These are phyloP conservation scores for Leptinotarsa juncta DNA, from an alignment of 2,888 invertebrate species.

Conservation along the genomic window DNA sequence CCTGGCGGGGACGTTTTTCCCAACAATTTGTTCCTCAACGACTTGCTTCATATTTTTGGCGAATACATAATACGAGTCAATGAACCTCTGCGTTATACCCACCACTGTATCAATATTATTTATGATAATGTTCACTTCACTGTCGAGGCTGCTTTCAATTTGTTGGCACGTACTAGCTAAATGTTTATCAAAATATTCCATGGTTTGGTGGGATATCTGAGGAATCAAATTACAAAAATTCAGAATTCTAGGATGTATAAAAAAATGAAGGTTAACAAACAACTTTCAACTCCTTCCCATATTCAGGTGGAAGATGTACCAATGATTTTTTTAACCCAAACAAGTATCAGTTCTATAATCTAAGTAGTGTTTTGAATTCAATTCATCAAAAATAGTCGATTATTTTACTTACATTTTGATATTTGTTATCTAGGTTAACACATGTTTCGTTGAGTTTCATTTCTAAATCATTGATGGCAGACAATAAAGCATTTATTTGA, in stretches of 20 bases:
- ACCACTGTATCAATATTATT: neutral
- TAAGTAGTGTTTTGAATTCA: too few relatives aligned
- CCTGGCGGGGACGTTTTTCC: constrained; percentile 35
- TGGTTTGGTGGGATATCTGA: constrained; percentile 26
- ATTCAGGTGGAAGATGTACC: too few relatives aligned
- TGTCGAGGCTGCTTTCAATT: constrained; percentile 26
- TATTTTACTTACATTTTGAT: constrained; percentile 27
- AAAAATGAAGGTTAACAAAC: too few relatives aligned
- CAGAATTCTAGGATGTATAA: neutral
- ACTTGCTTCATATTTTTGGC: constrained; percentile 23
- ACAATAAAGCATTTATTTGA: constrained; percentile 23
- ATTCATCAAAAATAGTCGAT: too few relatives aligned
- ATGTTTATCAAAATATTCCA: constrained; percentile 23
- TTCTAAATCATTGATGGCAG: constrained; percentile 28
- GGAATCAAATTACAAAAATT: neutral
- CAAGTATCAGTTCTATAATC: too few relatives aligned
- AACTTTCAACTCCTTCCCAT: too few relatives aligned
- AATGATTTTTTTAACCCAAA: too few relatives aligned
- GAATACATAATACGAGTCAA: constrained; percentile 1
- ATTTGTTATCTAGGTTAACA: constrained; percentile 22
- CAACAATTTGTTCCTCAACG: constrained; percentile 31
- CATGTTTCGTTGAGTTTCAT: constrained; percentile 19
- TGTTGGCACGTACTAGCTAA: constrained; percentile 18
- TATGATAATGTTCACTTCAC: constrained; percentile 18
- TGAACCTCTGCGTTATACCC: constrained; percentile 4